A percentile compares a stretch with the other conserved stretches of the same genome.
phyloP scores from a whole-genome alignment of 2,888 invertebrate species.

The Sphecodes monilicornis region DNA sequence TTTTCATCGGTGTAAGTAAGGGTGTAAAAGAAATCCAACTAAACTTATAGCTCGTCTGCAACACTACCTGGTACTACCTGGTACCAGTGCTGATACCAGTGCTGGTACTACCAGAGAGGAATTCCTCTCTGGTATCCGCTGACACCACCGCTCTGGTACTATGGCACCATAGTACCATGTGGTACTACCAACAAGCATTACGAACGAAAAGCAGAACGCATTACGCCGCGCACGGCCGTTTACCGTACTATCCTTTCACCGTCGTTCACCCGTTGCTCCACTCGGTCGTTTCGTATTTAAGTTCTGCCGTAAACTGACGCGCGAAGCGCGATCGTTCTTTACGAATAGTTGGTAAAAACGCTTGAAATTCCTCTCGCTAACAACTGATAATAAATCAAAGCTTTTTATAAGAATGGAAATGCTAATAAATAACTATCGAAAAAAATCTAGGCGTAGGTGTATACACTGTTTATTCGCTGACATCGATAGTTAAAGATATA shows the following conservation, averaged over 20 bases:
- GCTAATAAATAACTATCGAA: background rate
- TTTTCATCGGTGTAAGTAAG: background rate
- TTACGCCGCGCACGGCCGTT: background rate
- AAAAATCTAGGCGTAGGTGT: background rate
- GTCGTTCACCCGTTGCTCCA: background rate
- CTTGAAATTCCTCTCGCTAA: background rate
- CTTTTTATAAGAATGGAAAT: background rate
- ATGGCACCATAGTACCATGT: too few species aligned
- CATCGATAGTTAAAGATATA: conserved; percentile 48
- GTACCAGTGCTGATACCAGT: too few species aligned
- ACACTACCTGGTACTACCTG: too few species aligned
- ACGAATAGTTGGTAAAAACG: background rate
- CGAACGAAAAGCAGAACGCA: background rate
- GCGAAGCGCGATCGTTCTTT: background rate
- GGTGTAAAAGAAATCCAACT: background rate
- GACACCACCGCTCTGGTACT: too few species aligned
- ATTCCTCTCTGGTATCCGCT: too few species aligned
- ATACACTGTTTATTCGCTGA: background rate
- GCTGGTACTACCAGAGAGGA: too few species aligned
- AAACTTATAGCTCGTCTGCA: background rate
- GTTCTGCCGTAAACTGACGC: background rate
- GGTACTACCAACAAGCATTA: background rate
- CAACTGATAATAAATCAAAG: background rate
- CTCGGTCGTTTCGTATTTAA: background rate
- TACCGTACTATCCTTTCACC: background rate